Base-by-base conservation (phyloP, 23 tunicate species). In the Ciona savignyi region DNA sequence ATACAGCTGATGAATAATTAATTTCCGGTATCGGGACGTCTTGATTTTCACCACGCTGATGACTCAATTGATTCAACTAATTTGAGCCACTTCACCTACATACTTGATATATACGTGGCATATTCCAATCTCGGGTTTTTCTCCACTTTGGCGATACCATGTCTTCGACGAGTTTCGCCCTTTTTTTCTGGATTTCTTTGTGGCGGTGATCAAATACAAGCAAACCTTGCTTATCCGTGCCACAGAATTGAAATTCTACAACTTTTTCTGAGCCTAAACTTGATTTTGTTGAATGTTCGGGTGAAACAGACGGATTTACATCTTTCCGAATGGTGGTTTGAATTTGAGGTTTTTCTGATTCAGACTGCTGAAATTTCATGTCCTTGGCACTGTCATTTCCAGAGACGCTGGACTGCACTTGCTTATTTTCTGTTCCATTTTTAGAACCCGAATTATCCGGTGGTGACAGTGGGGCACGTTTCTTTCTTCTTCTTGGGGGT, bases 401-500 rank as follows among this genome's bases (percentile, higher is more conserved):
- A 6, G 9, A 9, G 15, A 42, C 15, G 15, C 15, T 42, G 56
- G 56, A 6, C 15, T 42, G 56, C 15, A 6, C 56, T 42, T 42
- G 56, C n/a, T n/a, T n/a, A 42, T 42, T 42, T 42, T 42, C 56
- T 42, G 56, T 42, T 9, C 11, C 9, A 15, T 42, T 42, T 42
- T 42, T 15, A 9, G 9, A 15, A 6, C 15, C 15, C 15, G 9
- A 9, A 42, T 42, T 9, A 42, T 15, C 56, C 15, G 56, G 56
- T 9, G 56, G 56, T 6, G 15, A 42, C 9, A 42, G 9, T 6
- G 15, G 56, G 9, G 15, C 56, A 6, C 56, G 56, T 15, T 42
- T 42, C 73, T 82, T 82, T 28, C 74, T 82, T 15, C 87, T 29
- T 67, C 87, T 49, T 30, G 87, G 87, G 26, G 87, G 87, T 21